Evolutionary conservation across 92 coral and sea anemone genomes (phyloP), one percentile per base, ranked within the genome.

Genomic region (Palythoa grandiflora): DNA sequence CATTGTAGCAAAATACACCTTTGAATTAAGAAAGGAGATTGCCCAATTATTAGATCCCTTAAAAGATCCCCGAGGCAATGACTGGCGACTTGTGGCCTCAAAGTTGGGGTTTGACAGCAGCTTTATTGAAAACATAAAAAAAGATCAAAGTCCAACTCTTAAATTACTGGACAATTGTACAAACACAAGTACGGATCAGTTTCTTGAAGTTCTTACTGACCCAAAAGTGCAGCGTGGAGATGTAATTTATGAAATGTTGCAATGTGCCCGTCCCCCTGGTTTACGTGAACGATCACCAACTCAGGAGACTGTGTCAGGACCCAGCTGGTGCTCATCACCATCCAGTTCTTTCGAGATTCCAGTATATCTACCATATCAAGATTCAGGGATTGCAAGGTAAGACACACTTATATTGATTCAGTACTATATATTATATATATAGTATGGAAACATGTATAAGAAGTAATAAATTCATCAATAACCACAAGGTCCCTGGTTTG

Each of bases 81-180:
- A 96, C 78, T 96, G 95, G 94, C 88, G 98, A 7, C 59, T 84
- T 15, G 91, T 96, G 52, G 96, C 95, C 6, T 96, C 98, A 10
- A 88, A 95, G 17, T 88, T 96, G 3, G 78, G 80, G n/a, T 84
- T 96, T 68, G 54, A 66, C 11, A 70, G 90, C 52, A 38, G 37
- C 3, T 84, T 84, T 57, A 93, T 96, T 50, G 85, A 88, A 3
- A 61, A 9, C 15, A 74, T 96, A 38, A 91, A 89, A 63, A 35
- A 84, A 3, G 77, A 65, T 2, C n/a, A 37, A 37, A 79, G 84
- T 73, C 98, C 98, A 48, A 90, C 98, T 1, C n/a, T 75, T 61
- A 89, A 40, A 65, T 86, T 96, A 72, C 84, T 96, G 13, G 15
- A 94, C 3, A 88, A 72, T 63, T 89, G 94, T 57, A 92, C 91